Percentiles rank a stretch among this genome's conserved stretches.
These are phyloP conservation scores for Bradypodion pumilum DNA, from an alignment of 2,797 vertebrate species.

Conservation along the genomic window DNA sequence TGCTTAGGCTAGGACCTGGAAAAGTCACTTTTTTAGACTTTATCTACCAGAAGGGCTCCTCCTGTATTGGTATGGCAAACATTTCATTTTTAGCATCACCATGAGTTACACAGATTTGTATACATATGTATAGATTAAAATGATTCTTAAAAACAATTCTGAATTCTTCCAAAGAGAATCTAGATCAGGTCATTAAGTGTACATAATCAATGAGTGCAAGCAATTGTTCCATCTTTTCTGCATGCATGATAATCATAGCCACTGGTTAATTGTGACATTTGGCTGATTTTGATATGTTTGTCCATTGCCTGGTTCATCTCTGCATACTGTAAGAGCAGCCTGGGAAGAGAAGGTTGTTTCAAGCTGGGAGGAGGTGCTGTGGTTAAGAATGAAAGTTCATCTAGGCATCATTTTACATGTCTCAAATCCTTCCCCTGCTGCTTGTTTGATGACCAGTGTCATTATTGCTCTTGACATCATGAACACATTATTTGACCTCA, in stretches of 20 bases:
- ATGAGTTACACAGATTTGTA: too few relatives aligned
- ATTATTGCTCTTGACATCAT: neutral
- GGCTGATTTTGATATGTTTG: neutral
- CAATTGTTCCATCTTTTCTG: neutral
- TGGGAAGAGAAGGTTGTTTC: neutral
- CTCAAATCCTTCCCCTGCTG: neutral
- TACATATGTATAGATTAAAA: too few relatives aligned
- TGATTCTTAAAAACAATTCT: too few relatives aligned
- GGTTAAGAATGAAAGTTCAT: neutral
- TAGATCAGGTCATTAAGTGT: neutral
- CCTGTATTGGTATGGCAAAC: too few relatives aligned
- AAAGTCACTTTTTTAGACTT: too few relatives aligned
- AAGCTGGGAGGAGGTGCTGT: neutral
- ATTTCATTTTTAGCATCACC: too few relatives aligned
- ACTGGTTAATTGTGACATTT: neutral
- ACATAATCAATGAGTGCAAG: neutral
- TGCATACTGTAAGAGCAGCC: neutral
- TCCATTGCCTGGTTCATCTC: neutral
- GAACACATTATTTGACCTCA: constrained; percentile 14
- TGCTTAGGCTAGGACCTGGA: too few relatives aligned
- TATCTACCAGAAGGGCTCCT: too few relatives aligned
- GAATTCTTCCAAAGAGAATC: neutral
- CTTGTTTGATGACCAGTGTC: constrained; percentile 4
- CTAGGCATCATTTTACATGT: constrained; percentile 6
- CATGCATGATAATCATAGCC: neutral